Evolutionary conservation across 2,888 invertebrate species (phyloP).

Genomic region (Melinaea marsaeus): DNA sequence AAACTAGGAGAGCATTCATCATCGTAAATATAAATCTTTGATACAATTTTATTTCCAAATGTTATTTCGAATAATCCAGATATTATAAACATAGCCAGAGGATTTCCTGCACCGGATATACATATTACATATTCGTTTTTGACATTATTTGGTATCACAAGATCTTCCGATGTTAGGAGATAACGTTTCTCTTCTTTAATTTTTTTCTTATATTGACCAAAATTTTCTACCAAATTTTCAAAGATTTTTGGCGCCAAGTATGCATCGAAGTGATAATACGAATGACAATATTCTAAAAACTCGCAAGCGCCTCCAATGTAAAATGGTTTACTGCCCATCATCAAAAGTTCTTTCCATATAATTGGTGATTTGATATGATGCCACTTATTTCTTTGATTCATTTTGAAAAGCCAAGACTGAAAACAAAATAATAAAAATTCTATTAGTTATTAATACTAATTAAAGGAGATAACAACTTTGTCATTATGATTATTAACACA

Average conservation of each 20-base stretch:
- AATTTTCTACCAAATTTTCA: constrained; percentile 47
- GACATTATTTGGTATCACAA: constrained; percentile 26
- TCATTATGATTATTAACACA: constrained; percentile 16
- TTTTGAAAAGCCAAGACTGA: constrained; percentile 70
- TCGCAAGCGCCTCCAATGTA: constrained; percentile 79
- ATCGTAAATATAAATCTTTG: constrained; percentile 60
- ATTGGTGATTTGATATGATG: constrained; percentile 74
- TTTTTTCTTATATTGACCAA: constrained; percentile 51
- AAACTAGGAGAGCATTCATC: constrained; percentile 43
- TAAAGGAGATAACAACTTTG: not conserved
- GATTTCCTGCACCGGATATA: constrained; percentile 57
- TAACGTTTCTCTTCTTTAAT: constrained; percentile 33
- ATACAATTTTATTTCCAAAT: constrained; percentile 42
- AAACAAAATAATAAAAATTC: constrained; percentile 6
- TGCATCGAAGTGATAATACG: constrained; percentile 74
- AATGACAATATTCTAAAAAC: constrained; percentile 80
- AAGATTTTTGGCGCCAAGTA: constrained; percentile 52
- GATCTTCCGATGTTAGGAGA: constrained; percentile 18
- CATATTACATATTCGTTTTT: constrained; percentile 47
- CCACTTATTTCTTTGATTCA: constrained; percentile 76
- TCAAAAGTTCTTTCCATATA: constrained; percentile 79
- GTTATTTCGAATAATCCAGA: constrained; percentile 54
- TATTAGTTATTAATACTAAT: not conserved
- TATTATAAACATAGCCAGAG: constrained; percentile 55
- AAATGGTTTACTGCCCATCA: constrained; percentile 72